phyloP scores from a whole-genome alignment of 2,888 invertebrate species.

The Pyrocoelia pectoralis region DNA sequence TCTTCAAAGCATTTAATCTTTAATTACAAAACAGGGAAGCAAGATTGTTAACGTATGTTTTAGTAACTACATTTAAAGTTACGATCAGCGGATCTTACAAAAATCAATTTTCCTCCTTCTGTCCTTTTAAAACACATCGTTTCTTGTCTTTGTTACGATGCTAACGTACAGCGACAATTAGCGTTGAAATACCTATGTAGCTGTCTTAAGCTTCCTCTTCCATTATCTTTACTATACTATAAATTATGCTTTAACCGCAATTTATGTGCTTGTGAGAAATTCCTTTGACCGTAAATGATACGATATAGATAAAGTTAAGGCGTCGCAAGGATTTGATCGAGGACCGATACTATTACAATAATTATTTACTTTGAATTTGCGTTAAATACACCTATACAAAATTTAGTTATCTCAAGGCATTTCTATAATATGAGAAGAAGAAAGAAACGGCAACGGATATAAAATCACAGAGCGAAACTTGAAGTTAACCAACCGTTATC shows the following conservation, averaged over 20 bases:
- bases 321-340: background rate
- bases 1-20: constrained; percentile 19
- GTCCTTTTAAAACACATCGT: background rate
- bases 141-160: constrained; percentile 10
- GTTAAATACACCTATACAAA: too few relatives aligned
- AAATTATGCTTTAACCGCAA: constrained; percentile 5
- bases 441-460: constrained; percentile 23
- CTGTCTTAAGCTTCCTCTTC: constrained; percentile 20
- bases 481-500: constrained; percentile 41
- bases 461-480: constrained; percentile 42
- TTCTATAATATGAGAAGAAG: constrained; percentile 3
- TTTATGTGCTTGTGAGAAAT: constrained; percentile 6
- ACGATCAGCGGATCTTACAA: constrained; percentile 12
- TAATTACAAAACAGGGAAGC: constrained; percentile 19
- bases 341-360: background rate
- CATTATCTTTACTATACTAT: constrained; percentile 4
- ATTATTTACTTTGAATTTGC: background rate
- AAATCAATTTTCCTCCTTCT: background rate
- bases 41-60: constrained; percentile 23
- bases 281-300: background rate
- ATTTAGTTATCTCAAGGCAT: background rate
- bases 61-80: constrained; percentile 12
- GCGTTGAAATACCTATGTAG: constrained; percentile 36
- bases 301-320: background rate
- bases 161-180: constrained; percentile 33